Evolutionary conservation across 2,113 vertebrate genomes (phyloP).

Genomic region (Forbesichthys agassizii): DNA sequence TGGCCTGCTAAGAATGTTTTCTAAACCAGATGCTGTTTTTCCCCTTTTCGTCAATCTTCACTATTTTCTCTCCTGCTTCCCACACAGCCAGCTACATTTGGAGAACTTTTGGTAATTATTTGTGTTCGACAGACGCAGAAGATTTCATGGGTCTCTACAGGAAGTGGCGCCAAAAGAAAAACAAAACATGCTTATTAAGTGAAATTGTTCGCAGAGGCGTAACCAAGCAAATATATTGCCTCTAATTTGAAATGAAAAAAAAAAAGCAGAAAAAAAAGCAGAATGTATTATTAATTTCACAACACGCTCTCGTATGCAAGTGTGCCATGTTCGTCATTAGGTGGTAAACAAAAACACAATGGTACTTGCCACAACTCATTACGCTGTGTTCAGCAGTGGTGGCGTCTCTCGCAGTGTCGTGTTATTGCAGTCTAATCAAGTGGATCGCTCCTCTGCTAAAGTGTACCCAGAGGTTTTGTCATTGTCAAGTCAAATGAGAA

Average conservation of each 20-base stretch:
- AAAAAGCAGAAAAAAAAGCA: slow-evolving; percentile 26
- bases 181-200: slow-evolving; percentile 70
- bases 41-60: slow-evolving; percentile 42
- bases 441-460: slow-evolving; percentile 5
- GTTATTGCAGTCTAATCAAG: slow-evolving; percentile 22
- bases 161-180: slow-evolving; percentile 56
- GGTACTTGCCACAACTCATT: slow-evolving; percentile 26
- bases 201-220: slow-evolving; percentile 62
- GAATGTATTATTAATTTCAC: slow-evolving; percentile 69
- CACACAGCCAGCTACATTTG: slow-evolving; percentile 48
- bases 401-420: slow-evolving; percentile 3
- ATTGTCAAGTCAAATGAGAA: background rate
- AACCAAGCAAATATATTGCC: slow-evolving; percentile 64
- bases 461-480: slow-evolving; percentile 14
- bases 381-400: slow-evolving; percentile 5
- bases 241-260: slow-evolving; percentile 46
- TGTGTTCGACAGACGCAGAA: slow-evolving; percentile 67
- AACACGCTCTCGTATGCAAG: slow-evolving; percentile 36
- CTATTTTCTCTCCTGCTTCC: slow-evolving; percentile 48
- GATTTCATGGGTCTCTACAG: slow-evolving; percentile 60
- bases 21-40: slow-evolving; percentile 36
- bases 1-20: slow-evolving; percentile 12
- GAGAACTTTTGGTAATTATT: slow-evolving; percentile 70
- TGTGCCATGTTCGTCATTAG: slow-evolving; percentile 38
- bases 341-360: slow-evolving; percentile 41